Percentiles rank a stretch among this genome's conserved stretches.
These are phyloP conservation scores for Atrichornis clamosus DNA, from an alignment of 2,113 vertebrate genomes.

Conservation along the genomic window DNA sequence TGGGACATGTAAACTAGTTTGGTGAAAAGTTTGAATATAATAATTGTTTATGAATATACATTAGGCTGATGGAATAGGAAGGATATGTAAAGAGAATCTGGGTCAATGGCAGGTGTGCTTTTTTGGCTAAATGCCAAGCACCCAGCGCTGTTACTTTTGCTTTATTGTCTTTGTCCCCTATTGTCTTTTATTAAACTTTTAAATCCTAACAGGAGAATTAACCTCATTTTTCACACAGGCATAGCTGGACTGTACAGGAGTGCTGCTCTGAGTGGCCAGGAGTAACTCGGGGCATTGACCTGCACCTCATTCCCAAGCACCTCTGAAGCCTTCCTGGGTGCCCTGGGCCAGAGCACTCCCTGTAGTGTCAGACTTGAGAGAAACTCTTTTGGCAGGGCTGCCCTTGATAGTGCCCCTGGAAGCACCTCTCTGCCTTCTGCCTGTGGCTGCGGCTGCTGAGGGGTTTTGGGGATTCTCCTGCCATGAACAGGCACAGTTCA, in stretches of 20 bases:
- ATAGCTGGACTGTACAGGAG: not conserved
- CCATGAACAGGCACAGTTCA: rapidly evolving
- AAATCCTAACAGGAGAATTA: no score
- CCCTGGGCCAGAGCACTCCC: not conserved
- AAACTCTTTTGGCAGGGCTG: not conserved
- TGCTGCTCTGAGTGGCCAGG: not conserved
- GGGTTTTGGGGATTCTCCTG: not conserved
- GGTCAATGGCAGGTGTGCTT: no score
- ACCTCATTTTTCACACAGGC: no score
- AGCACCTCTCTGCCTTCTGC: not conserved
- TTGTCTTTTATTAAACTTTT: no score
- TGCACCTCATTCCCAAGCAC: not conserved
- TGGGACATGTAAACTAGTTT: no score
- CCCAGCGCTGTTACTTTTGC: no score
- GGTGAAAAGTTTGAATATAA: no score
- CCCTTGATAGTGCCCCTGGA: not conserved
- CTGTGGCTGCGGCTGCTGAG: not conserved
- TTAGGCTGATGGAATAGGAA: no score
- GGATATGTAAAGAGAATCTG: no score
- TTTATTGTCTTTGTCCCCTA: no score
- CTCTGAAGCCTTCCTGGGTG: not conserved
- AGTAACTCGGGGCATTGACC: rapidly evolving
- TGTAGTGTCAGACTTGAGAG: not conserved
- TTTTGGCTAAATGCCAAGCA: no score
- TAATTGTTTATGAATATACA: no score